Conservation (phyloP, 2,888 invertebrate species). For the Proisotoma minuta region DNA sequence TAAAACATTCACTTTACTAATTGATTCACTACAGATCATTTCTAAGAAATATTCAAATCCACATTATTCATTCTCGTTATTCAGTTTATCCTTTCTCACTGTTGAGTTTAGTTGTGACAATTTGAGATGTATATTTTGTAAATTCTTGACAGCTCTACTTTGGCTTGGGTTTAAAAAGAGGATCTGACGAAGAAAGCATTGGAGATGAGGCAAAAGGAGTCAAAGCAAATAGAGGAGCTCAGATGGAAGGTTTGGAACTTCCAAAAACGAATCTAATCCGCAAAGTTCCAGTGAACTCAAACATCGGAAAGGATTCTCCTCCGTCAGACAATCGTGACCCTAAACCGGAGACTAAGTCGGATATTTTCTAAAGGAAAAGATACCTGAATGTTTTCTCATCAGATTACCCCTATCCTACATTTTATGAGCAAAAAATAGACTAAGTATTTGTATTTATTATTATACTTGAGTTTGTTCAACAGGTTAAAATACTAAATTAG, state of each 20-base stretch:
- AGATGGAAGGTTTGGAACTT: conserved; percentile 15
- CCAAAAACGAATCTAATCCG: conserved; percentile 16
- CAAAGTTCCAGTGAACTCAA: conserved; percentile 18
- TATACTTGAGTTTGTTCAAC: no score
- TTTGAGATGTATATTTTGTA: neutral
- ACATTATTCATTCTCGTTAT: no score
- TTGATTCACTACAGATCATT: neutral
- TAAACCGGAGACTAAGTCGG: conserved; percentile 45
- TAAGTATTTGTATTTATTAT: no score
- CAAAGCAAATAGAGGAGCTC: conserved; percentile 12
- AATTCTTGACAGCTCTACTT: conserved; percentile 33
- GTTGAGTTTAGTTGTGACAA: neutral
- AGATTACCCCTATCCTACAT: no score
- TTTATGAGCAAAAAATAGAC: no score
- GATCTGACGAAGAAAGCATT: conserved; percentile 43
- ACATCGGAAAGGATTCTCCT: conserved; percentile 7
- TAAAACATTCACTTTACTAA: no score
- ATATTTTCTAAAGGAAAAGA: conserved; percentile 27
- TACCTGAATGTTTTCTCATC: no score
- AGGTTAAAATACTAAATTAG: no score
- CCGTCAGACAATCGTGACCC: conserved; percentile 18
- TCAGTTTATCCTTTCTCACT: no score
- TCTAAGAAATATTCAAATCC: no score
- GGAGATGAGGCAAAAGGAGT: conserved; percentile 41
- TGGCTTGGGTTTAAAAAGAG: conserved; percentile 40